These are phyloP conservation scores for Phalacrocorax carbo DNA, from an alignment of 2,113 vertebrate species.

Conservation along the genomic window DNA sequence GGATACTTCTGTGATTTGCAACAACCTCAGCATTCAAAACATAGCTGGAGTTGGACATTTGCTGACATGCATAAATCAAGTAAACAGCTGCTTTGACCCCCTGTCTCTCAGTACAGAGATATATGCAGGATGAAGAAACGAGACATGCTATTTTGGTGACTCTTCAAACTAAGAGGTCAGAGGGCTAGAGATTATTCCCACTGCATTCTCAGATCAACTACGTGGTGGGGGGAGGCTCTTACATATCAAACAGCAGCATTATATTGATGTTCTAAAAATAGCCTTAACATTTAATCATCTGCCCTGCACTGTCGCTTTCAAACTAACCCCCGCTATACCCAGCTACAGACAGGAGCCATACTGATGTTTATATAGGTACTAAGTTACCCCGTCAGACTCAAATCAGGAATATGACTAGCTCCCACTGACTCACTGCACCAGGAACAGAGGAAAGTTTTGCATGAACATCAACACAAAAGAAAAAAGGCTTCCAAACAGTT, in stretches of 20 bases:
- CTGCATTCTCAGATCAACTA: background rate
- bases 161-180: conserved; percentile 7
- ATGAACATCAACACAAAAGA: background rate
- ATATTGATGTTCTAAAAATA: conserved; percentile 29
- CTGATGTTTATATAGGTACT: background rate
- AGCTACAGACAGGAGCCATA: background rate
- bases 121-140: background rate
- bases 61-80: background rate
- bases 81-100: conserved; percentile 44
- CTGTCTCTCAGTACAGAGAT: background rate
- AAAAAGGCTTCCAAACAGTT: background rate
- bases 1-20: background rate
- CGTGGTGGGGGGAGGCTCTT: background rate
- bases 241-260: background rate
- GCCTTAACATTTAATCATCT: background rate
- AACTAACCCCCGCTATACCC: background rate
- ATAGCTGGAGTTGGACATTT: background rate
- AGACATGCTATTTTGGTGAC: conserved; percentile 31
- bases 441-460: background rate
- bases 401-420: background rate
- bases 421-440: background rate
- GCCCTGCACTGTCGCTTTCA: background rate
- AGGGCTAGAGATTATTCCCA: background rate
- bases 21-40: conserved; percentile 13
- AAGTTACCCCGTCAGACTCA: background rate